Conservation (phyloP, 2,113 vertebrate species). For the Ovibos moschatus region DNA sequence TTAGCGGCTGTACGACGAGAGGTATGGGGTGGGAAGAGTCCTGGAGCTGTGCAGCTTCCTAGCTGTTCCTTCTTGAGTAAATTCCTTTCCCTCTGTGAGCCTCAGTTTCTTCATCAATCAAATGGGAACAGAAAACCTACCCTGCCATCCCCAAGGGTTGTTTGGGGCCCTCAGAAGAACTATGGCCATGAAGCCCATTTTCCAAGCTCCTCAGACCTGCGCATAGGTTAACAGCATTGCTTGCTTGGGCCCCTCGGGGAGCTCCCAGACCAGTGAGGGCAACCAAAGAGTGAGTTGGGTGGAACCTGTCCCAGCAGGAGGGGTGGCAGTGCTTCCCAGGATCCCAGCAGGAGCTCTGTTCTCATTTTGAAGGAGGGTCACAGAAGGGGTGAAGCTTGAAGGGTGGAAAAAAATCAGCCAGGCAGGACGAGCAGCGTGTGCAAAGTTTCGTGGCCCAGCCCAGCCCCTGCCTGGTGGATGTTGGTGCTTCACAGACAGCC, state of each 20-base stretch:
- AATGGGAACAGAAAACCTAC: neutral
- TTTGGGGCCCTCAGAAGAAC: neutral
- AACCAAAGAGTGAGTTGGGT: neutral
- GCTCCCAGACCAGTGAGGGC: neutral
- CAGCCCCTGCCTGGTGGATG: neutral
- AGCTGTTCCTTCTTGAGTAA: neutral
- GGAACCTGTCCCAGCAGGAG: neutral
- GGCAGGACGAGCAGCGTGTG: neutral
- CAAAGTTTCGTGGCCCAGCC: neutral
- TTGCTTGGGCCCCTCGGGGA: neutral
- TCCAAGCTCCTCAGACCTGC: neutral
- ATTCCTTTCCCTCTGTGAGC: neutral
- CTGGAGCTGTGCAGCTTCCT: neutral
- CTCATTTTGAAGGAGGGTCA: neutral
- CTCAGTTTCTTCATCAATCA: neutral
- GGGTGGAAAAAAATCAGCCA: neutral
- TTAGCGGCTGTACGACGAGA: neutral
- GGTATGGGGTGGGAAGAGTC: neutral
- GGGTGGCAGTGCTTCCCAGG: accelerated
- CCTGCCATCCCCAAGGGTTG: neutral
- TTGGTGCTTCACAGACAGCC: neutral
- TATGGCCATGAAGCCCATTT: neutral
- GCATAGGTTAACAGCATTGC: neutral
- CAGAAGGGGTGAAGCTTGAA: neutral
- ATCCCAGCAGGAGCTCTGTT: neutral